Evolutionary conservation across 2,888 invertebrate species (phyloP).

Genomic region (Pyralis farinalis): DNA sequence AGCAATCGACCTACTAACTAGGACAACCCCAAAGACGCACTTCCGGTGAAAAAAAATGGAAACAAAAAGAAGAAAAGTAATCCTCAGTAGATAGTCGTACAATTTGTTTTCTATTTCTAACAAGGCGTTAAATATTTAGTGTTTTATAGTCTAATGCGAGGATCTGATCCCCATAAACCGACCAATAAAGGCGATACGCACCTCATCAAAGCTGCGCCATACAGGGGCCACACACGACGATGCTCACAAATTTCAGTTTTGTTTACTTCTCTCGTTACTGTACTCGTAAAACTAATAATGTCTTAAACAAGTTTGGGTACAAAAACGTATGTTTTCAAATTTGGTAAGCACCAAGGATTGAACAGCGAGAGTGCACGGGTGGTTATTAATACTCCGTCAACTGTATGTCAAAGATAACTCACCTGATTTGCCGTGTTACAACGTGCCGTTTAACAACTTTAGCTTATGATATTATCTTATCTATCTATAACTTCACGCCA

Average conservation of each 20-base stretch:
- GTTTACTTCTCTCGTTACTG: slow-evolving; percentile 5
- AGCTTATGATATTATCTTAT: too few species aligned
- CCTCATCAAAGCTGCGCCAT: slow-evolving; percentile 13
- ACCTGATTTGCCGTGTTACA: too few species aligned
- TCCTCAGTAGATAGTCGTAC: background rate
- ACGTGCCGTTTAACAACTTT: too few species aligned
- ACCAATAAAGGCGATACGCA: slow-evolving; percentile 12
- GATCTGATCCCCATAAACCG: slow-evolving; percentile 10
- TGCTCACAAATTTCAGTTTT: background rate
- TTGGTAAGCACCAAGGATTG: too few species aligned
- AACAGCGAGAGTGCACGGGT: too few species aligned
- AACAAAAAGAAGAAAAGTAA: too few species aligned
- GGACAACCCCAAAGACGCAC: too few species aligned
- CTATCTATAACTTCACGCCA: too few species aligned
- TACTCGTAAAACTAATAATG: slow-evolving; percentile 10
- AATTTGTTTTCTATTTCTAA: background rate
- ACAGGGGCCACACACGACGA: slow-evolving; percentile 15
- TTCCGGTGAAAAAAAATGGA: too few species aligned
- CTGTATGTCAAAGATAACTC: too few species aligned
- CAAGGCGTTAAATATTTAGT: background rate
- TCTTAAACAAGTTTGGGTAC: slow-evolving; percentile 2
- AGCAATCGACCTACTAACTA: too few species aligned
- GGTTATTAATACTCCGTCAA: too few species aligned
- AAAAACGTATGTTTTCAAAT: slow-evolving; percentile 1
- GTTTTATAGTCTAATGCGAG: background rate